A percentile compares a stretch with the other conserved stretches of the same genome.
Conservation (phyloP, 1,140 invertebrate species). For the Hylaeus anthracinus region DNA sequence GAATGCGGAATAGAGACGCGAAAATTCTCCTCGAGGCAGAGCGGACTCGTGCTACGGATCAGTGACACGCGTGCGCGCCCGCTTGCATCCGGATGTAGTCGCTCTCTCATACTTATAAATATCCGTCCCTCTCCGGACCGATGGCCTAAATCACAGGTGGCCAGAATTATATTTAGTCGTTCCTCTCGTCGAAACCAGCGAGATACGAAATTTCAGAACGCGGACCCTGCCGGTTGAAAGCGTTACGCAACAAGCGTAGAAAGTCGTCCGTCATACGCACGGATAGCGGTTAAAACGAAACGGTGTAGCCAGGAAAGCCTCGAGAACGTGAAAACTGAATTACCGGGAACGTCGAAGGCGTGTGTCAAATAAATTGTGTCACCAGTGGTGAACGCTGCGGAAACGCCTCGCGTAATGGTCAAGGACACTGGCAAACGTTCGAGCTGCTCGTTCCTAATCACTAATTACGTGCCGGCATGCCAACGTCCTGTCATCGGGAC, state of each 20-base stretch:
- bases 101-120: neutral
- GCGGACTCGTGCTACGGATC: conserved; percentile 27
- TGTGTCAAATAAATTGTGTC: neutral
- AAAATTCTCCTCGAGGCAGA: conserved; percentile 8
- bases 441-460: neutral
- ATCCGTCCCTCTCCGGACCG: neutral
- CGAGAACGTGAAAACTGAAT: conserved; percentile 17
- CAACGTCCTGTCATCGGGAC: neutral
- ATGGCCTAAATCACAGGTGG: neutral
- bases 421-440: neutral
- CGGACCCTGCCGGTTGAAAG: neutral
- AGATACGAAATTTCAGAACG: conserved; percentile 7
- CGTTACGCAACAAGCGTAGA: conserved; percentile 27
- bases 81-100: neutral
- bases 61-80: conserved; percentile 1
- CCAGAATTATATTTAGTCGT: no score
- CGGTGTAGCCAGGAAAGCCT: neutral
- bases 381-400: neutral
- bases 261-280: conserved; percentile 32
- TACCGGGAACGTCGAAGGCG: conserved; percentile 4
- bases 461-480: neutral
- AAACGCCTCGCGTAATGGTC: neutral
- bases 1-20: conserved; percentile 56
- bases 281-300: conserved; percentile 1
- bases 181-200: neutral